Conservation (phyloP, 2,797 vertebrate species). For the Ptychobarbus kaznakovi region DNA sequence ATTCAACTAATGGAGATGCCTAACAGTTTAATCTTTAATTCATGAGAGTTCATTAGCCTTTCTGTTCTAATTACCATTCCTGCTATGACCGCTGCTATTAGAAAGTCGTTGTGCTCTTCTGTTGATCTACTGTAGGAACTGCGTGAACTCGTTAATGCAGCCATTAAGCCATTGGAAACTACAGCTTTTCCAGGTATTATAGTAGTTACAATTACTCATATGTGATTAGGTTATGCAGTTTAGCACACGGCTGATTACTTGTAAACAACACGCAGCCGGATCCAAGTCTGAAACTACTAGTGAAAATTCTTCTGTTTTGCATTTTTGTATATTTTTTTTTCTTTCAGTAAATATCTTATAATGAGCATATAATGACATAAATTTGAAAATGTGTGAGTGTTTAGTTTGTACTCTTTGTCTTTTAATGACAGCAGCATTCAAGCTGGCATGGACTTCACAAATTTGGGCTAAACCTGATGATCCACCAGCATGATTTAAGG, state of each 20-base stretch:
- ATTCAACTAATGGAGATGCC: not conserved
- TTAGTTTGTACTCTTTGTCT: not conserved
- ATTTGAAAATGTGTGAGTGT: not conserved
- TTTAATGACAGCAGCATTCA: not conserved
- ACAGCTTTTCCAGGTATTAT: not conserved
- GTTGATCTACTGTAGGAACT: conserved; percentile 1
- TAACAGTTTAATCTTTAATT: conserved; percentile 16
- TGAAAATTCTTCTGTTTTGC: not conserved
- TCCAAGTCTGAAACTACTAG: not conserved
- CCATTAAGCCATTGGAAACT: not conserved
- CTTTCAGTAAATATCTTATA: not conserved
- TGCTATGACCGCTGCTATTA: conserved; percentile 11
- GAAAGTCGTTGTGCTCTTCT: not conserved
- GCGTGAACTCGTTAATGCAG: conserved; percentile 3
- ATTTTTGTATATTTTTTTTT: not conserved
- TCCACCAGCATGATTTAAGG: not conserved
- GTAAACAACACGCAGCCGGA: not conserved
- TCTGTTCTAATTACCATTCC: not conserved
- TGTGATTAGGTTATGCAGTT: conserved; percentile 12
- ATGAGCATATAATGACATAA: not conserved
- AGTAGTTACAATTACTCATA: not conserved
- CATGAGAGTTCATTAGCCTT: conserved; percentile 17
- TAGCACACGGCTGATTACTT: not conserved
- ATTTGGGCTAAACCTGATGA: conserved; percentile 4
- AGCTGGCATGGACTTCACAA: not conserved